Conservation (phyloP, 1,140 invertebrate genomes). For the Drosophila insularis region DNA sequence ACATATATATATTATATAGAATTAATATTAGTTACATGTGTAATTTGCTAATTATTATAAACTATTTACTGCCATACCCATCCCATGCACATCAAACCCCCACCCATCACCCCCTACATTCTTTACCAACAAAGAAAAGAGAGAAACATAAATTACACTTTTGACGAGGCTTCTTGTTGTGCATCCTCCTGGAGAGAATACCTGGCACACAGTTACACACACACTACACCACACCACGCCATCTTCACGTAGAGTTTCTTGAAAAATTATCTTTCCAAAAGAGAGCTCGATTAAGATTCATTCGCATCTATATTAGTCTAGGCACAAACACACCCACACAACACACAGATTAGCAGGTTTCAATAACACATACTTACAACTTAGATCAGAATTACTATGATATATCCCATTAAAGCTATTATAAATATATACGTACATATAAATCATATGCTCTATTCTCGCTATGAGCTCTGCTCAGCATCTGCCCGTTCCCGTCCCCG, state of each 20-base stretch:
- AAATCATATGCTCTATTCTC: conserved; percentile 1
- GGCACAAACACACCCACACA: conserved; percentile 24
- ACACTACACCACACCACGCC: not conserved
- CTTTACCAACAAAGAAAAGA: not conserved
- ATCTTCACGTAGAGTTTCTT: conserved; percentile 32
- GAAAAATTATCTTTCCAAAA: conserved; percentile 37
- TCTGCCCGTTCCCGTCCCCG: conserved; percentile 19
- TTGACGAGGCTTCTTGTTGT: conserved; percentile 17
- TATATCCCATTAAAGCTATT: not conserved
- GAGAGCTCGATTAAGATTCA: not conserved
- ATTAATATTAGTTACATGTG: conserved; percentile 62
- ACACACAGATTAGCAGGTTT: conserved; percentile 45
- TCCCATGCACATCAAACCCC: conserved; percentile 53
- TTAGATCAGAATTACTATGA: conserved; percentile 11
- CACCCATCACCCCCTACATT: conserved; percentile 32
- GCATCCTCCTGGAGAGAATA: conserved; percentile 39
- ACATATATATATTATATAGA: conserved; percentile 38
- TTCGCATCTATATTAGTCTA: not conserved
- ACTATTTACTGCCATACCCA: conserved; percentile 76
- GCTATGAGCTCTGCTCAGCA: conserved; percentile 18
- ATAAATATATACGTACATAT: not conserved
- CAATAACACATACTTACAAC: conserved; percentile 32
- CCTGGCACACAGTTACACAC: conserved; percentile 14
- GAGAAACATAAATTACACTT: conserved; percentile 13
- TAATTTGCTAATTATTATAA: conserved; percentile 74